Percentiles rank a stretch among this genome's conserved stretches.
phyloP scores from a whole-genome alignment of 2,113 vertebrate species.

The Diadophis punctatus region DNA sequence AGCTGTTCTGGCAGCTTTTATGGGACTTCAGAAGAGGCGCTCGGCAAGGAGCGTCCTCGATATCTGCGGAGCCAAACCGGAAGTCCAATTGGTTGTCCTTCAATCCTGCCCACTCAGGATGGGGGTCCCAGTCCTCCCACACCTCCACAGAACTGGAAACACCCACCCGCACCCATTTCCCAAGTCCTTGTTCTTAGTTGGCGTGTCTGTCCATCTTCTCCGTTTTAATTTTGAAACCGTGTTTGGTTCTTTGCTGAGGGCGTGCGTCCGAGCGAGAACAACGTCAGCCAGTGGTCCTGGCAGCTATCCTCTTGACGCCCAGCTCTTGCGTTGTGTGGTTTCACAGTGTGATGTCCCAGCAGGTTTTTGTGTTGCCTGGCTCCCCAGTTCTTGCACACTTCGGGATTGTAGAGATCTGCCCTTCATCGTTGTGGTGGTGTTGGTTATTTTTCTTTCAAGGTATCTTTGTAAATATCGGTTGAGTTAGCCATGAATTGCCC shows the following conservation, averaged over 20 bases:
- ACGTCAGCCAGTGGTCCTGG: slow-evolving; percentile 49
- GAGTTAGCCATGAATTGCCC: slow-evolving; percentile 34
- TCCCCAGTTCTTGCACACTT: slow-evolving; percentile 31
- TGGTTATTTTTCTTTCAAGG: too few relatives aligned
- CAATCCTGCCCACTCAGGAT: neutral
- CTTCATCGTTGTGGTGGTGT: neutral
- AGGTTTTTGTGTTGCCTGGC: slow-evolving; percentile 4
- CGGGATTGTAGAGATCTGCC: neutral
- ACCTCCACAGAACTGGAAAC: neutral
- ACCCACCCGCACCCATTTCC: neutral
- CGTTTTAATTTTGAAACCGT: slow-evolving; percentile 18
- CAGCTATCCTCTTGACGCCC: slow-evolving; percentile 26
- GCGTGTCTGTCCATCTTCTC: slow-evolving; percentile 20
- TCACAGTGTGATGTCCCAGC: slow-evolving; percentile 28
- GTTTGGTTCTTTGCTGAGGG: slow-evolving; percentile 54
- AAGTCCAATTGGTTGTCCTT: too few relatives aligned
- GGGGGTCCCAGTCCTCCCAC: neutral
- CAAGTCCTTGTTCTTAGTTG: neutral
- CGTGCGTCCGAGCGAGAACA: slow-evolving; percentile 38
- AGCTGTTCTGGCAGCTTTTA: too few relatives aligned
- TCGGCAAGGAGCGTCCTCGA: too few relatives aligned
- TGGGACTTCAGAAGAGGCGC: too few relatives aligned
- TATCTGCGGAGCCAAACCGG: too few relatives aligned
- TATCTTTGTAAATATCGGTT: slow-evolving; percentile 55
- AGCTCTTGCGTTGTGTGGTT: slow-evolving; percentile 33